These are phyloP conservation scores for Melanaphis sacchari DNA, from an alignment of 1,140 invertebrate species.

Conservation along the genomic window DNA sequence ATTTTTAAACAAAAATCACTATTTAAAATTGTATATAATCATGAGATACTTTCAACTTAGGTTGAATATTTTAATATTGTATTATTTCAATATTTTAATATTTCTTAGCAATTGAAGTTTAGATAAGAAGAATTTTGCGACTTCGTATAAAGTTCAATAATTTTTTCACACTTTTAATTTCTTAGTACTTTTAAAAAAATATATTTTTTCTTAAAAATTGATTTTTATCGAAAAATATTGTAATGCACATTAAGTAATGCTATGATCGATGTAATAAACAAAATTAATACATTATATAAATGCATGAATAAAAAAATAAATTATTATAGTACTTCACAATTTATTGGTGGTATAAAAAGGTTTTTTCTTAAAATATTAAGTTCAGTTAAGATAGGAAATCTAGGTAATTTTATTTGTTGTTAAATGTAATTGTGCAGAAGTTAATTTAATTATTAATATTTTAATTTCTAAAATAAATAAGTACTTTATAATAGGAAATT, in stretches of 20 bases:
- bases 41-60: no score
- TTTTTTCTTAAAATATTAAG: no score
- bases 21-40: neutral
- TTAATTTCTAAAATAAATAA: neutral
- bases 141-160: no score
- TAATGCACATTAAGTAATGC: no score
- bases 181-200: neutral
- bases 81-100: no score
- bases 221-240: neutral
- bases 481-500: no score
- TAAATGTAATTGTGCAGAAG: neutral
- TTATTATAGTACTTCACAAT: neutral
- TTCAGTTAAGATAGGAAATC: no score
- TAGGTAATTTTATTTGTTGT: neutral
- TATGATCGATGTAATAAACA: neutral
- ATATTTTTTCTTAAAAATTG: neutral
- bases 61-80: no score
- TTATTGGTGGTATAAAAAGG: neutral
- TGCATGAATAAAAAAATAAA: neutral
- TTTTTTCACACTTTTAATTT: neutral
- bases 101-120: no score
- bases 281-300: neutral
- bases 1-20: neutral
- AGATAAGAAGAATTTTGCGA: neutral
- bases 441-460: neutral